These are phyloP conservation scores for Virgularia gustaviana DNA, from an alignment of 92 coral and sea anemone species.

Conservation along the genomic window DNA sequence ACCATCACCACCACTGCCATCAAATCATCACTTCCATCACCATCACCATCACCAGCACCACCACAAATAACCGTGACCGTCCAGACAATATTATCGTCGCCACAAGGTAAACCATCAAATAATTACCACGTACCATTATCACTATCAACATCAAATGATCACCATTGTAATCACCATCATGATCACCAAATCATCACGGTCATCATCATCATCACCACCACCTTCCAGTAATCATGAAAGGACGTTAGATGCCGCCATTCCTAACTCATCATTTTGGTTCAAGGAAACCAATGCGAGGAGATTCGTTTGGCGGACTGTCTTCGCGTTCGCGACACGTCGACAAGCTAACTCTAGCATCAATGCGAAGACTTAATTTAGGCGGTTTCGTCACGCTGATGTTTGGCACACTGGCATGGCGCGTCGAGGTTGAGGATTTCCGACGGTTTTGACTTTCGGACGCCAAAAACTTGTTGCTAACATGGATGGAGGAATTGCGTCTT, in stretches of 20 bases:
- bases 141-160: not conserved
- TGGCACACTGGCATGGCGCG: constrained; percentile 11
- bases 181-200: not conserved
- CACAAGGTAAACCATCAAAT: too few species aligned
- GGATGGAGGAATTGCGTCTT: constrained; percentile 22
- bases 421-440: constrained; percentile 5
- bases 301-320: constrained; percentile 1
- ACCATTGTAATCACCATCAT: not conserved
- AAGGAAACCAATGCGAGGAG: not conserved
- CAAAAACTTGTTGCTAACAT: constrained; percentile 30
- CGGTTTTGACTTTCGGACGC: constrained; percentile 21
- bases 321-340: constrained; percentile 1
- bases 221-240: not conserved
- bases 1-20: too few species aligned
- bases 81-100: too few species aligned
- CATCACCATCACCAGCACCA: too few species aligned
- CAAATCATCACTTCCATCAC: too few species aligned
- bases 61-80: too few species aligned
- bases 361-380: constrained; percentile 16
- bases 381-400: constrained; percentile 30
- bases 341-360: constrained; percentile 1
- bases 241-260: not conserved
- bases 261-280: not conserved
- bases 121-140: too few species aligned
- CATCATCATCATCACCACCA: not conserved